These are phyloP conservation scores for Eupithecia exiguata DNA, from an alignment of 2,888 invertebrate genomes.

Conservation along the genomic window DNA sequence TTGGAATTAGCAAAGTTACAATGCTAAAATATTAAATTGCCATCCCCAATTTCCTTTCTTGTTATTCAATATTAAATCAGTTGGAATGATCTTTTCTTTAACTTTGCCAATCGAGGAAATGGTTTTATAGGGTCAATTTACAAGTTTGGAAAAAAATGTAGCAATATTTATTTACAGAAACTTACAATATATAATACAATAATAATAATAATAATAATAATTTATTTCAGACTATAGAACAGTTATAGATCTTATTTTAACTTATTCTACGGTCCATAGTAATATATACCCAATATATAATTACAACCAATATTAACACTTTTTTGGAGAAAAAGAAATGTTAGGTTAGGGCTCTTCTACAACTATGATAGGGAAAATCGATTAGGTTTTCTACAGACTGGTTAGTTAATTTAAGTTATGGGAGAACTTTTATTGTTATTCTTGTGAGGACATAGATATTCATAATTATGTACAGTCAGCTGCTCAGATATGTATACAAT, in stretches of 20 bases:
- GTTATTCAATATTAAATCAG: conserved; percentile 15
- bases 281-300: too few species aligned
- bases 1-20: conserved; percentile 9
- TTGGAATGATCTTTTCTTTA: conserved; percentile 3
- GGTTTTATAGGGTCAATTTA: conserved; percentile 8
- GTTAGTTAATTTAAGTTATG: not conserved
- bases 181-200: too few species aligned
- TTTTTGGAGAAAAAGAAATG: too few species aligned
- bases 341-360: not conserved
- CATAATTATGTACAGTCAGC: too few species aligned
- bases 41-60: not conserved
- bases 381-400: not conserved
- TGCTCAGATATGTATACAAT: too few species aligned
- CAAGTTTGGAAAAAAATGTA: not conserved
- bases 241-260: too few species aligned
- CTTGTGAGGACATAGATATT: too few species aligned
- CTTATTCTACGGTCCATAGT: too few species aligned
- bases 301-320: too few species aligned
- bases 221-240: too few species aligned
- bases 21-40: conserved; percentile 3
- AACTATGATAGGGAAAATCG: not conserved
- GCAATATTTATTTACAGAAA: too few species aligned
- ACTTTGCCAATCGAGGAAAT: not conserved
- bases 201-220: too few species aligned
- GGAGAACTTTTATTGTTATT: not conserved